Percentiles rank a stretch among this genome's conserved stretches.
phyloP scores from a whole-genome alignment of 2,888 invertebrate species.

The Dysmachus trigonus region DNA sequence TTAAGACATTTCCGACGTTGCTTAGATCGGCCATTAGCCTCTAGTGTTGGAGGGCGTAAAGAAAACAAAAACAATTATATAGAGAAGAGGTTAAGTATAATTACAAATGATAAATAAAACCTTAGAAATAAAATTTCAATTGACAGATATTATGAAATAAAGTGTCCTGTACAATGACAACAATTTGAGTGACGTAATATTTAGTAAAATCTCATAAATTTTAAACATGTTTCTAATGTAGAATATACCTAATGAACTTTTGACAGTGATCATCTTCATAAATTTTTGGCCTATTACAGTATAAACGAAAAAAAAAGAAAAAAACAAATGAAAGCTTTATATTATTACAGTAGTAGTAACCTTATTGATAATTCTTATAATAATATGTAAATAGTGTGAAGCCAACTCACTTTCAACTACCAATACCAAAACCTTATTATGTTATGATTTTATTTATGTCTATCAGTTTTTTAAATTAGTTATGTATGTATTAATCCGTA shows the following conservation, averaged over 20 bases:
- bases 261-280: slow-evolving; percentile 33
- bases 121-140: slow-evolving; percentile 11
- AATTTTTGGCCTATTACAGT: slow-evolving; percentile 37
- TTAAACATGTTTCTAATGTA: slow-evolving; percentile 31
- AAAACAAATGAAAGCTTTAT: slow-evolving; percentile 27
- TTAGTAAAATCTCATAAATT: slow-evolving; percentile 32
- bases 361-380: neutral
- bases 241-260: slow-evolving; percentile 13
- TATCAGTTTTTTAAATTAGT: neutral
- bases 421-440: neutral
- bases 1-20: slow-evolving; percentile 5
- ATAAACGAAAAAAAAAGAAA: slow-evolving; percentile 1
- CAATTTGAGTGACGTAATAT: slow-evolving; percentile 39
- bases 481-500: neutral
- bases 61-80: neutral
- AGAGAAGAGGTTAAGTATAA: neutral
- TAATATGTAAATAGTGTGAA: neutral
- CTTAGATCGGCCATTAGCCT: neutral
- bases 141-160: slow-evolving; percentile 35
- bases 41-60: neutral
- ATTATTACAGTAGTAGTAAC: slow-evolving; percentile 6
- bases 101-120: neutral
- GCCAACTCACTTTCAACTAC: neutral
- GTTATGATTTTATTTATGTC: neutral
- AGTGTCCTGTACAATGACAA: slow-evolving; percentile 39